Percentiles rank a stretch among this genome's conserved stretches.
phyloP scores from a whole-genome alignment of 2,797 vertebrate species.

The Darevskia nairensis region DNA sequence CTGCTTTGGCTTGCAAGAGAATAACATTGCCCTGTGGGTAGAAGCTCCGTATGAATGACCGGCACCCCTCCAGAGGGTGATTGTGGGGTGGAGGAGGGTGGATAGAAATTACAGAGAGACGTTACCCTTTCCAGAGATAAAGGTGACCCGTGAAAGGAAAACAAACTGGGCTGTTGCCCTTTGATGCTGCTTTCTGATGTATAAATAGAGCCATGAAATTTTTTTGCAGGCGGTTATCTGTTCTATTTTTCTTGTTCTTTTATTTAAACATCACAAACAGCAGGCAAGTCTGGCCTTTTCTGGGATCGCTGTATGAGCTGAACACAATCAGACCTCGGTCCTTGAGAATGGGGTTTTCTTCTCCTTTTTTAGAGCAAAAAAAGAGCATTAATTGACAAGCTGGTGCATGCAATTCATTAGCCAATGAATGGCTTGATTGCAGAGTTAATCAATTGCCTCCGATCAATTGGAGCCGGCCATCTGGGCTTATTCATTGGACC shows the following conservation, averaged over 20 bases:
- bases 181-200: neutral
- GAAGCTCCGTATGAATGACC: neutral
- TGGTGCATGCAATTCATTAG: conserved; percentile 22
- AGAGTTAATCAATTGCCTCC: conserved; percentile 20
- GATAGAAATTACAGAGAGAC: neutral
- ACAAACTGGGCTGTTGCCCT: neutral
- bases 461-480: conserved; percentile 9
- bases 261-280: neutral
- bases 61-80: too few species aligned
- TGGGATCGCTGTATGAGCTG: neutral
- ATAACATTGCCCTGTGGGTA: neutral
- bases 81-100: too few species aligned
- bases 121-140: neutral
- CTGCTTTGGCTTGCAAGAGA: neutral
- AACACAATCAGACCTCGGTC: neutral
- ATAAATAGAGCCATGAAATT: conserved; percentile 12
- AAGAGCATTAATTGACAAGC: conserved; percentile 6
- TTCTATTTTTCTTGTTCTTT: neutral
- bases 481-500: conserved; percentile 10
- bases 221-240: neutral
- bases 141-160: neutral
- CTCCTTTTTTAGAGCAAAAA: neutral
- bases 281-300: neutral
- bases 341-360: neutral
- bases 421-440: conserved; percentile 32